Conservation (phyloP, 1,140 invertebrate genomes). For the Dendrolimus punctatus region DNA sequence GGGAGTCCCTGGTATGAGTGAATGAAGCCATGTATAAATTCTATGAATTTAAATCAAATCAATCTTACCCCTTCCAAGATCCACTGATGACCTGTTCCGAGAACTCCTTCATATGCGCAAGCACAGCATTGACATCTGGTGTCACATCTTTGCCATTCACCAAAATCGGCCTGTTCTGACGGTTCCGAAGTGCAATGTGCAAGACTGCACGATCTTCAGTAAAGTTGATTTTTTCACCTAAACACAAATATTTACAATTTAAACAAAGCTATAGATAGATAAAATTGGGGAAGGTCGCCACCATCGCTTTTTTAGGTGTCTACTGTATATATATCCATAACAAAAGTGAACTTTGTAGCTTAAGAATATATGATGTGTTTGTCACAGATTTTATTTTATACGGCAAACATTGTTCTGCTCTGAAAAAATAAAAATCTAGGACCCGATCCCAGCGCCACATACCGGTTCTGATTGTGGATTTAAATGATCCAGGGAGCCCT, state of each 20-base stretch:
- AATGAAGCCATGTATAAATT: not conserved
- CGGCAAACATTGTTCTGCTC: too few relatives aligned
- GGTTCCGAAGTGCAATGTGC: slow-evolving; percentile 94
- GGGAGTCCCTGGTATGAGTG: not conserved
- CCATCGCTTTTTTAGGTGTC: too few relatives aligned
- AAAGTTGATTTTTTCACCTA: slow-evolving; percentile 96
- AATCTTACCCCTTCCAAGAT: slow-evolving; percentile 74
- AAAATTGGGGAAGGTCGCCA: too few relatives aligned
- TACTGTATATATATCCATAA: too few relatives aligned
- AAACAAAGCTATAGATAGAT: too few relatives aligned
- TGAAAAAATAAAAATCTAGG: too few relatives aligned
- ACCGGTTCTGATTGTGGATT: too few relatives aligned
- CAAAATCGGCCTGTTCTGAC: slow-evolving; percentile 82
- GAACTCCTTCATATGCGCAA: slow-evolving; percentile 97
- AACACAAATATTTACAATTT: not conserved
- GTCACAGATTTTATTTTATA: too few relatives aligned
- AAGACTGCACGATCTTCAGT: slow-evolving; percentile 97
- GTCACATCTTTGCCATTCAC: slow-evolving; percentile 95
- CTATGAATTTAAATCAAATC: not conserved
- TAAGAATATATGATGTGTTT: too few relatives aligned
- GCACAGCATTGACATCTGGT: slow-evolving; percentile 92
- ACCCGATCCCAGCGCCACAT: too few relatives aligned
- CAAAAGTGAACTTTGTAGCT: too few relatives aligned
- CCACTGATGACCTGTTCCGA: slow-evolving; percentile 80
- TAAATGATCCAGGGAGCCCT: too few relatives aligned